A percentile compares a stretch with the other conserved stretches of the same genome.
Evolutionary conservation across 2,888 invertebrate genomes (phyloP).

Genomic region (Unio delphinus): DNA sequence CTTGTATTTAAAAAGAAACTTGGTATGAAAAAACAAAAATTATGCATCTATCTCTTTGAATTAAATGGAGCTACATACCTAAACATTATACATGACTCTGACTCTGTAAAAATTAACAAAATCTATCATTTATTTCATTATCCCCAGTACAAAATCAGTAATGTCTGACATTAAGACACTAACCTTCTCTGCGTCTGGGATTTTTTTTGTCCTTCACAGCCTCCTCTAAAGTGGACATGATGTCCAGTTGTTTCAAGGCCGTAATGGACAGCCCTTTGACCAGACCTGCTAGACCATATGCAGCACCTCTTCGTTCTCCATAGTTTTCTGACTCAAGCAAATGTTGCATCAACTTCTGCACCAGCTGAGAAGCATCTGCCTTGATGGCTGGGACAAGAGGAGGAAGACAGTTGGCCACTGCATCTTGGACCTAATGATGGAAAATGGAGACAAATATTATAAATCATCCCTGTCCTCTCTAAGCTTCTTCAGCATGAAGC

Average conservation of each 20-base stretch:
- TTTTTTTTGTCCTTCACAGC: slow-evolving; percentile 98
- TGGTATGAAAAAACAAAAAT: too few relatives aligned
- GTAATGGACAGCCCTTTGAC: slow-evolving; percentile 98
- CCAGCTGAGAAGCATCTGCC: slow-evolving; percentile 89
- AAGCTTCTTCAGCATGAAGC: neutral
- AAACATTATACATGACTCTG: too few relatives aligned
- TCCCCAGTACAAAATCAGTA: too few relatives aligned
- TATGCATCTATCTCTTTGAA: too few relatives aligned
- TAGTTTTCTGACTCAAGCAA: slow-evolving; percentile 69
- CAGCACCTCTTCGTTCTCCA: slow-evolving; percentile 81
- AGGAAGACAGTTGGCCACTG: slow-evolving; percentile 96
- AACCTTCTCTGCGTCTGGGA: slow-evolving; percentile 91
- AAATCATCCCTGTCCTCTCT: neutral
- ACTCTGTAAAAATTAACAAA: too few relatives aligned
- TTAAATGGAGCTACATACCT: too few relatives aligned
- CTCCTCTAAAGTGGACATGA: slow-evolving; percentile 92
- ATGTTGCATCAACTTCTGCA: slow-evolving; percentile 81
- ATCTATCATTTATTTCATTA: too few relatives aligned
- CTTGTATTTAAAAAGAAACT: too few relatives aligned
- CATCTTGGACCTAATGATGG: slow-evolving; percentile 87
- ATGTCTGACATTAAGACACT: slow-evolving; percentile 40
- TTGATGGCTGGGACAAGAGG: slow-evolving; percentile 93
- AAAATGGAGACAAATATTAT: slow-evolving; percentile 1
- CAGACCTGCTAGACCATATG: slow-evolving; percentile 94
- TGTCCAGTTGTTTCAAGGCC: slow-evolving; percentile 93